Conservation (phyloP, 2,113 vertebrate species). For the Promerops cafer region DNA sequence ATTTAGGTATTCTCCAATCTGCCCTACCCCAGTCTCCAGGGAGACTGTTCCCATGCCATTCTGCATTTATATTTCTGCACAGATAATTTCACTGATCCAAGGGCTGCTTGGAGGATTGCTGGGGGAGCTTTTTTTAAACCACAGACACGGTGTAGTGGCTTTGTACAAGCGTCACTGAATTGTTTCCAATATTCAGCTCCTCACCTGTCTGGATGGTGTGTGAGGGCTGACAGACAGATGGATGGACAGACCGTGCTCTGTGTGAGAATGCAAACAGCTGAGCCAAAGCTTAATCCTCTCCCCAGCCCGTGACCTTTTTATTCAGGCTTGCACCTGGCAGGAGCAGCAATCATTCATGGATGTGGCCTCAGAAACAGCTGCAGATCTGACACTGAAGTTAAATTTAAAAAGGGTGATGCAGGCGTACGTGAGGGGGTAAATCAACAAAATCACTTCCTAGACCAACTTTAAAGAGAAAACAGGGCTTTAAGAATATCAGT, state of each 20-base stretch:
- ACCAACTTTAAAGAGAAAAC: neutral
- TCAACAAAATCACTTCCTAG: neutral
- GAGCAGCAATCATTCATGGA: neutral
- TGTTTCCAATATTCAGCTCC: neutral
- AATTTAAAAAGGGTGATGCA: constrained; percentile 30
- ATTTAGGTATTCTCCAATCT: neutral
- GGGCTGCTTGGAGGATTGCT: neutral
- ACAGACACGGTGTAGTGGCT: neutral
- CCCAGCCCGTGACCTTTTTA: neutral
- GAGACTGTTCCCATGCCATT: constrained; percentile 9
- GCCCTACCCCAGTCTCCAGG: neutral
- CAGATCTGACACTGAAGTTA: neutral
- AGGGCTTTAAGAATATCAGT: neutral
- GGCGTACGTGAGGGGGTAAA: neutral
- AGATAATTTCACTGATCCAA: neutral
- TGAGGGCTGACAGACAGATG: neutral
- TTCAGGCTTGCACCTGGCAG: constrained; percentile 16
- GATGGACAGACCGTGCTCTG: neutral
- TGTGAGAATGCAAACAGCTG: constrained; percentile 45
- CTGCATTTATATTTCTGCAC: neutral
- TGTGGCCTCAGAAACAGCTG: constrained; percentile 25
- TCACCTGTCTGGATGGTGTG: neutral
- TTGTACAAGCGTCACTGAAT: neutral
- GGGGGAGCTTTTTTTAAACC: neutral
- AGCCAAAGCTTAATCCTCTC: constrained; percentile 34